Evolutionary conservation across 2,888 invertebrate genomes (phyloP), one percentile per base, ranked within the genome.

Genomic region (Polyploca ridens): DNA sequence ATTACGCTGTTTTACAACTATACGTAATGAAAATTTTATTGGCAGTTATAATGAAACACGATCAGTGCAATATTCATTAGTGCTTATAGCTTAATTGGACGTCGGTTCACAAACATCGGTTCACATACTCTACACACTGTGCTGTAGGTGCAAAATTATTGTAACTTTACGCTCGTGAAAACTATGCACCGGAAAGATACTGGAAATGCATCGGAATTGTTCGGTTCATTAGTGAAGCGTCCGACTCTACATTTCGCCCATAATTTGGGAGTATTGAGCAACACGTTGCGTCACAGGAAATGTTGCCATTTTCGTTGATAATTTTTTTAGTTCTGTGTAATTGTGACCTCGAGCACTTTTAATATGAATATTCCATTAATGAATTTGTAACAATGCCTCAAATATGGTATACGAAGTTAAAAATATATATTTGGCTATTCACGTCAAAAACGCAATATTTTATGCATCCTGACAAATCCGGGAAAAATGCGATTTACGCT

Each of bases 141-240:
- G 61, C 33, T n/a, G n/a, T 65, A 68, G 68, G 69, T 62, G 62
- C 66, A 66, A 62, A 63, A 64, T 64, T 73, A 69, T 69, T 70
- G 63, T 64, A 75, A 68, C 75, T 73, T 70, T 72, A 69, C 70
- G 69, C 66, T 69, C 64, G 66, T 65, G 63, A 70, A 68, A 70
- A 68, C 64, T 65, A 72, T 6, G 41, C 41, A 44, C 27, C 61
- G 44, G 38, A 41, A 41, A 61, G 61, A 61, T 61, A 41, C 61
- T 54, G 54, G 16, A n/a, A 41, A 41, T 35, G 59, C 65, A 63
- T 63, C 63, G 62, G 66, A 62, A 64, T 59, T 69, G 69, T 76
- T 70, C 68, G 65, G 68, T 73, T 77, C 77, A 75, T 76, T 76
- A 76, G 69, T 70, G 67, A 54, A 54, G 54, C 54, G 8, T 19